Percentiles rank a stretch among this genome's conserved stretches.
phyloP scores from a whole-genome alignment of 2,797 vertebrate genomes.

The Neosalanx taihuensis region DNA sequence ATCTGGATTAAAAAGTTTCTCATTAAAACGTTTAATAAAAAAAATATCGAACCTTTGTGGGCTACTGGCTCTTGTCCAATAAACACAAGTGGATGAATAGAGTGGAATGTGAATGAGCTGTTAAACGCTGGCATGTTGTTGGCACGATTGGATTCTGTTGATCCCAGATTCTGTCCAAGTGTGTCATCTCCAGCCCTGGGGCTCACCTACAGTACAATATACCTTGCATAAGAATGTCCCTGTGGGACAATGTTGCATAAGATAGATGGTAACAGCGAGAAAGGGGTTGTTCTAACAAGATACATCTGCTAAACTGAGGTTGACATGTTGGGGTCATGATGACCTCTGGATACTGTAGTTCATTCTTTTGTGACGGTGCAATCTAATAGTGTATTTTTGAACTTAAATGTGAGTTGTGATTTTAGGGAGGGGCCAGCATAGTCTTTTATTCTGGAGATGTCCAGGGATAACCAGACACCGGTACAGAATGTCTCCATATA shows the following conservation, averaged over 20 bases:
- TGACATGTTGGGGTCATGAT: conserved; percentile 51
- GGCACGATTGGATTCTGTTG: conserved; percentile 11
- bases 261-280: conserved; percentile 27
- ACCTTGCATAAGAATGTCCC: conserved; percentile 42
- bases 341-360: conserved; percentile 36
- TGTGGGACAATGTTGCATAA: conserved; percentile 31
- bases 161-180: conserved; percentile 7
- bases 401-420: conserved; percentile 60
- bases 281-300: conserved; percentile 13
- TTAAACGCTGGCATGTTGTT: conserved; percentile 39
- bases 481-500: conserved; percentile 68
- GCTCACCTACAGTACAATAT: conserved; percentile 32
- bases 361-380: conserved; percentile 59
- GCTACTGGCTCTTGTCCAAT: conserved; percentile 4
- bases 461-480: conserved; percentile 51
- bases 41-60: conserved; percentile 1
- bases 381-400: conserved; percentile 62
- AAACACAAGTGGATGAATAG: conserved; percentile 12
- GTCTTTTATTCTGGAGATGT: conserved; percentile 66
- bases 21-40: conserved; percentile 10
- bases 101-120: conserved; percentile 27
- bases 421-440: conserved; percentile 57
- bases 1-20: conserved; percentile 5
- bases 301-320: conserved; percentile 28
- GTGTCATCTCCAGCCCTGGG: conserved; percentile 19